These are phyloP conservation scores for Halocaridina rubra DNA, from an alignment of 2,888 invertebrate species.

Conservation along the genomic window DNA sequence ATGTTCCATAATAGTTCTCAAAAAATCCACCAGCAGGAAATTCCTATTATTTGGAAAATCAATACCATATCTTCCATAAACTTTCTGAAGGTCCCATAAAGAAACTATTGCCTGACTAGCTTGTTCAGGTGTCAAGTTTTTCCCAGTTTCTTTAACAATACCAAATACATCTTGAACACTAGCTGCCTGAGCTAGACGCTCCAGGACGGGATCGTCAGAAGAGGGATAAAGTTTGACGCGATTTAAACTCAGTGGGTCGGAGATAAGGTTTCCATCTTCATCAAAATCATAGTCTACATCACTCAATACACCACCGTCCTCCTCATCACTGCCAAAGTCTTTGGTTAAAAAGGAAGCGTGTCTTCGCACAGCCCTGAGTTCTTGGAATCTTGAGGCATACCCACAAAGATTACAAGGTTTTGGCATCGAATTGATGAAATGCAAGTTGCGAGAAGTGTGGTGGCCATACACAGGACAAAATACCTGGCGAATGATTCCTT, in stretches of 20 bases:
- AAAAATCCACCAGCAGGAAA: background rate
- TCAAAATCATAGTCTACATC: slow-evolving; percentile 31
- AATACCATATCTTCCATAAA: slow-evolving; percentile 35
- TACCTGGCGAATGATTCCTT: too few relatives aligned
- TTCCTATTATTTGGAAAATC: background rate
- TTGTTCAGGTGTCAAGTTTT: slow-evolving; percentile 8
- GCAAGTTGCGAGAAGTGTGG: background rate
- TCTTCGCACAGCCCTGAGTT: background rate
- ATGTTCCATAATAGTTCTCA: slow-evolving; percentile 28
- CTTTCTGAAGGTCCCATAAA: slow-evolving; percentile 47
- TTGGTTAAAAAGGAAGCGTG: background rate
- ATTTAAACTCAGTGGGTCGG: slow-evolving; percentile 7
- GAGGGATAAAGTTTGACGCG: slow-evolving; percentile 18
- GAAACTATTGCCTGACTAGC: slow-evolving; percentile 43
- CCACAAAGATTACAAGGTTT: background rate
- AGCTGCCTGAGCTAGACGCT: slow-evolving; percentile 14
- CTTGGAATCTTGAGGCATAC: background rate
- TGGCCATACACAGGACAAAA: too few relatives aligned
- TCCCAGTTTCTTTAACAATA: background rate
- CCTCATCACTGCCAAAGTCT: slow-evolving; percentile 11
- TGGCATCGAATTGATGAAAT: background rate
- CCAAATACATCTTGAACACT: slow-evolving; percentile 54
- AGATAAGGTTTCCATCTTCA: background rate
- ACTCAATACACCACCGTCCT: slow-evolving; percentile 17
- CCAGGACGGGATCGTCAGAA: slow-evolving; percentile 31